Evolutionary conservation across 2,888 invertebrate species (phyloP).

Genomic region (Agrochola lychnidis): DNA sequence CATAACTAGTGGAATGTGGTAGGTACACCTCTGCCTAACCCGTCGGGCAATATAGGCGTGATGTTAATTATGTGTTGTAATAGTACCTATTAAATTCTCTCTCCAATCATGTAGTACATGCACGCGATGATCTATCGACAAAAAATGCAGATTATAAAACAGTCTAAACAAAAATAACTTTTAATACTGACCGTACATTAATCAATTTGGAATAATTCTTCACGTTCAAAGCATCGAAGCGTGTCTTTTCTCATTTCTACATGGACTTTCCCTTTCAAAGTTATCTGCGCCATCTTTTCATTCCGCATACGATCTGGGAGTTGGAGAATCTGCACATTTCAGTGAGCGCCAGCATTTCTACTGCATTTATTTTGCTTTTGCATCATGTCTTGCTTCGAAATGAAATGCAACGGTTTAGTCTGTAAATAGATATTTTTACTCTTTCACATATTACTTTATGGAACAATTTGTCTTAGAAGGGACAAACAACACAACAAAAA

Average conservation of each 20-base stretch:
- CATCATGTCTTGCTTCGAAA: slow-evolving; percentile 39
- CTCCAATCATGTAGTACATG: too few species aligned
- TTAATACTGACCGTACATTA: slow-evolving; percentile 3
- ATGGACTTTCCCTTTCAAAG: slow-evolving; percentile 61
- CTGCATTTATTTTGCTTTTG: slow-evolving; percentile 56
- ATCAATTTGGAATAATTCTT: slow-evolving; percentile 26
- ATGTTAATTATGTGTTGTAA: too few species aligned
- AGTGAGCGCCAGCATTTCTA: slow-evolving; percentile 48
- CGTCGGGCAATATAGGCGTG: too few species aligned
- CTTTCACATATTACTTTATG: background rate
- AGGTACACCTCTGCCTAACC: too few species aligned
- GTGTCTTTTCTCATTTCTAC: slow-evolving; percentile 51
- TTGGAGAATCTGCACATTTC: slow-evolving; percentile 59
- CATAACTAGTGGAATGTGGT: too few species aligned
- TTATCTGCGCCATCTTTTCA: slow-evolving; percentile 60
- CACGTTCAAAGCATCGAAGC: slow-evolving; percentile 37
- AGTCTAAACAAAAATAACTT: background rate
- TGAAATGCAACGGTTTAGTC: slow-evolving; percentile 45
- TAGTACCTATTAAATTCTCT: too few species aligned
- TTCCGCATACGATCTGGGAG: slow-evolving; percentile 59
- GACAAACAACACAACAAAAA: background rate
- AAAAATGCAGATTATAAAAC: background rate
- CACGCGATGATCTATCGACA: too few species aligned
- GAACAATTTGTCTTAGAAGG: background rate
- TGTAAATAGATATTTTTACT: slow-evolving; percentile 22